These are phyloP conservation scores for Ochropleura leucogaster DNA, from an alignment of 2,888 invertebrate species.

Conservation along the genomic window DNA sequence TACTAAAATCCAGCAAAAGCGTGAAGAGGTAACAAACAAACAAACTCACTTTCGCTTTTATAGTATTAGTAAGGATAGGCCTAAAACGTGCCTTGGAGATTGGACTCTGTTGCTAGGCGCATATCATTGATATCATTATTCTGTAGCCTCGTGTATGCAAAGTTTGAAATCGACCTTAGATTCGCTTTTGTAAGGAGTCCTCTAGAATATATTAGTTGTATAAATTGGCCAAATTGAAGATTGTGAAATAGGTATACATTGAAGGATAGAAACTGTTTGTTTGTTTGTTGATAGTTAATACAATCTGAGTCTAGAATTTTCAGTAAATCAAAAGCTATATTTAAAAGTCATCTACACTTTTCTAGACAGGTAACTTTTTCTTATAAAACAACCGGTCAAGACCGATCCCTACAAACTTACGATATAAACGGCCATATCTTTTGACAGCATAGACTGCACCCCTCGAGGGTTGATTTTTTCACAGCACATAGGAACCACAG, in stretches of 20 bases:
- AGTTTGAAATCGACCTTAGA: slow-evolving; percentile 64
- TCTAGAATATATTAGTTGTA: slow-evolving; percentile 66
- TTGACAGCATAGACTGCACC: too few species aligned
- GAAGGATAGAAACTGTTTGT: neutral
- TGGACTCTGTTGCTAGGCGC: slow-evolving; percentile 33
- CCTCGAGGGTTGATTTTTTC: too few species aligned
- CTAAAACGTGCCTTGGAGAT: slow-evolving; percentile 40
- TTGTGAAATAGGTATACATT: slow-evolving; percentile 23
- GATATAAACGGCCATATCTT: too few species aligned
- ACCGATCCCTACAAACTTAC: too few species aligned
- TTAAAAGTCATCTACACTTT: neutral
- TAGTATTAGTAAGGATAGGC: too few species aligned
- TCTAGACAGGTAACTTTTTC: neutral
- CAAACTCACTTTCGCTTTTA: too few species aligned
- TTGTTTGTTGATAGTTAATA: slow-evolving; percentile 10
- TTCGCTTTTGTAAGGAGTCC: slow-evolving; percentile 52
- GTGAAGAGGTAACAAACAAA: too few species aligned
- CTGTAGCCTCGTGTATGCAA: slow-evolving; percentile 62
- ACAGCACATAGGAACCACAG: too few species aligned
- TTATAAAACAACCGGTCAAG: neutral
- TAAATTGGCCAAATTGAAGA: slow-evolving; percentile 44
- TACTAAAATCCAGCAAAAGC: too few species aligned
- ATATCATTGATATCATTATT: slow-evolving; percentile 38
- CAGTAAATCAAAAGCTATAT: neutral
- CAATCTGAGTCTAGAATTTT: neutral